Evolutionary conservation across 2,888 invertebrate genomes (phyloP).

Genomic region (Orchesellides sinensis): DNA sequence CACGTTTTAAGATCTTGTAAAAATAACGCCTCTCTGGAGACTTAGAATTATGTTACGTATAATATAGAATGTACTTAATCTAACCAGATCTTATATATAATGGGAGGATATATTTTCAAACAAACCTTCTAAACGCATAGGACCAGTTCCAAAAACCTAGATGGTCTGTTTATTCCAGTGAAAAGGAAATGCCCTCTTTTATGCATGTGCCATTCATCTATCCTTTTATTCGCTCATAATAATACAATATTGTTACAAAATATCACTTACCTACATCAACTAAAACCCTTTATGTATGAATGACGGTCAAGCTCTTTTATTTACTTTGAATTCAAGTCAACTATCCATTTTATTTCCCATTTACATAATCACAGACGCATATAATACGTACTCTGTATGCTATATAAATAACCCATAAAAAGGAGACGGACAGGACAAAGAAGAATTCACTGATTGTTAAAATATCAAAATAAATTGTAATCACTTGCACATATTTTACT

Average conservation of each 20-base stretch:
- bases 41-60: background rate
- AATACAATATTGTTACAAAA: slow-evolving; percentile 57
- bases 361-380: slow-evolving; percentile 56
- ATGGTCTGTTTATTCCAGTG: slow-evolving; percentile 51
- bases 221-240: slow-evolving; percentile 54
- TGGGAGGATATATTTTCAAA: background rate
- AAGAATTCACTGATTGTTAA: slow-evolving; percentile 47
- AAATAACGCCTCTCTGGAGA: background rate
- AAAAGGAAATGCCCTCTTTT: slow-evolving; percentile 59
- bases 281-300: slow-evolving; percentile 37
- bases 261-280: slow-evolving; percentile 66
- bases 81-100: background rate
- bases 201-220: slow-evolving; percentile 45
- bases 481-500: slow-evolving; percentile 7
- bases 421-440: slow-evolving; percentile 19
- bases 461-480: slow-evolving; percentile 37
- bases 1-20: slow-evolving; percentile 24
- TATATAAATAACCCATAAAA: slow-evolving; percentile 46
- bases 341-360: slow-evolving; percentile 48
- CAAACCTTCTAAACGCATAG: background rate
- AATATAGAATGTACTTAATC: background rate
- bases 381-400: background rate
- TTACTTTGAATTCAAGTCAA: slow-evolving; percentile 51
- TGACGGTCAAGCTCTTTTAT: slow-evolving; percentile 54
- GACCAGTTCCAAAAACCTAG: slow-evolving; percentile 21